These are phyloP conservation scores for Clarias pachynema DNA, from an alignment of 2,797 vertebrate genomes.

Conservation along the genomic window DNA sequence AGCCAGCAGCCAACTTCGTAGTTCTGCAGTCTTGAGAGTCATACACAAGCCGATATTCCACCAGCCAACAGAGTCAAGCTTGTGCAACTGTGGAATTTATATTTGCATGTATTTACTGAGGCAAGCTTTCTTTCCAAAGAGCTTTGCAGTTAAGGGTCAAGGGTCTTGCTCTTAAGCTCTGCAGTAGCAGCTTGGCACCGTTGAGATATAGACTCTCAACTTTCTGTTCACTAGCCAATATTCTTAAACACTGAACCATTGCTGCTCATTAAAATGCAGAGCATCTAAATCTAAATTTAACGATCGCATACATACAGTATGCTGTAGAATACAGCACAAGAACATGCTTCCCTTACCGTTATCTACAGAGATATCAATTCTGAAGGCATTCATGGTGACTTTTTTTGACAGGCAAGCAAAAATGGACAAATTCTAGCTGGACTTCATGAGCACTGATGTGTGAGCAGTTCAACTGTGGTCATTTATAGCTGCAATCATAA, in stretches of 20 bases:
- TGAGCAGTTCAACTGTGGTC: background rate
- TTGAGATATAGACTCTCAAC: background rate
- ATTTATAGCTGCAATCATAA: background rate
- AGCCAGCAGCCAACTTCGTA: background rate
- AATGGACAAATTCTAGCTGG: background rate
- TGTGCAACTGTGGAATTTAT: background rate
- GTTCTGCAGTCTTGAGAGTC: background rate
- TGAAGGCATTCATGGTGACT: background rate
- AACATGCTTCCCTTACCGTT: background rate
- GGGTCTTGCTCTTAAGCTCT: background rate
- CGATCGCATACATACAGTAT: background rate
- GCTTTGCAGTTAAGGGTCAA: background rate
- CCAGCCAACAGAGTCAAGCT: background rate
- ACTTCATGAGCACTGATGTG: background rate
- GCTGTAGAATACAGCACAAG: background rate
- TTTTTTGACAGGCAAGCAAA: background rate
- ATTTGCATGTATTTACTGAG: slow-evolving; percentile 7
- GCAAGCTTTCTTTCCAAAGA: background rate
- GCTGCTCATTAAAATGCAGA: background rate
- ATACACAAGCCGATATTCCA: background rate
- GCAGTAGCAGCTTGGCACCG: background rate
- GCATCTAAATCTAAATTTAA: background rate
- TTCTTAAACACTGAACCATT: background rate
- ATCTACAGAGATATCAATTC: background rate
- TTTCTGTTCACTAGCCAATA: slow-evolving; percentile 6